phyloP scores from a whole-genome alignment of 2,888 invertebrate species.

The Aphidius colemani region DNA sequence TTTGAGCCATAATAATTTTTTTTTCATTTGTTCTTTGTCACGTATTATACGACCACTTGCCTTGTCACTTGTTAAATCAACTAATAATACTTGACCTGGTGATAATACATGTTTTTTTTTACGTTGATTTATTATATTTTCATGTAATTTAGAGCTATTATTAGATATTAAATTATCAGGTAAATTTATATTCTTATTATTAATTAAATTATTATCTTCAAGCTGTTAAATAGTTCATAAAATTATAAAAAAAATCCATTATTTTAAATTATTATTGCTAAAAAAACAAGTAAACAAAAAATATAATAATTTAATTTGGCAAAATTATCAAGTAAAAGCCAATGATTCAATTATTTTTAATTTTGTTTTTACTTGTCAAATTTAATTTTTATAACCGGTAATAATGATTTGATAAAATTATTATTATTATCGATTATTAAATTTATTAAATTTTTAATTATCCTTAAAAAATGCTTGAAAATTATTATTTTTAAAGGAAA shows the following conservation, averaged over 20 bases:
- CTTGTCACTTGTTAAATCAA: conserved; percentile 52
- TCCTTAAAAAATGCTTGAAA: too few relatives aligned
- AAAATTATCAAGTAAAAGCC: too few relatives aligned
- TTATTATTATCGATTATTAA: too few relatives aligned
- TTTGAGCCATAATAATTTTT: conserved; percentile 44
- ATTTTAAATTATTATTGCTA: too few relatives aligned
- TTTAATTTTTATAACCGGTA: background rate
- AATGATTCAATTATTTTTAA: background rate
- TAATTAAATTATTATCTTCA: conserved; percentile 38
- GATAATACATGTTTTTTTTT: conserved; percentile 33
- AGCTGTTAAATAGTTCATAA: conserved; percentile 32
- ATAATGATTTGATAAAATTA: background rate
- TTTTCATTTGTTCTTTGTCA: conserved; percentile 31
- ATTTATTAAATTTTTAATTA: too few relatives aligned
- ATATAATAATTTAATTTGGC: background rate
- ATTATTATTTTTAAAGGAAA: too few relatives aligned
- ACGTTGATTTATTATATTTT: conserved; percentile 25
- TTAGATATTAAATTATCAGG: conserved; percentile 5
- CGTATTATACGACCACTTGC: conserved; percentile 45
- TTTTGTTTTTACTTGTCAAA: background rate
- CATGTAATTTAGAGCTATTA: conserved; percentile 19
- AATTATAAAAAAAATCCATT: conserved; percentile 12
- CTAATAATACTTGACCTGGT: conserved; percentile 46
- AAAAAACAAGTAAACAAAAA: background rate
- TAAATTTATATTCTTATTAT: conserved; percentile 15